Evolutionary conservation across 2,888 invertebrate species (phyloP), one percentile per base, ranked within the genome.

Genomic region (Phengaris alcon): DNA sequence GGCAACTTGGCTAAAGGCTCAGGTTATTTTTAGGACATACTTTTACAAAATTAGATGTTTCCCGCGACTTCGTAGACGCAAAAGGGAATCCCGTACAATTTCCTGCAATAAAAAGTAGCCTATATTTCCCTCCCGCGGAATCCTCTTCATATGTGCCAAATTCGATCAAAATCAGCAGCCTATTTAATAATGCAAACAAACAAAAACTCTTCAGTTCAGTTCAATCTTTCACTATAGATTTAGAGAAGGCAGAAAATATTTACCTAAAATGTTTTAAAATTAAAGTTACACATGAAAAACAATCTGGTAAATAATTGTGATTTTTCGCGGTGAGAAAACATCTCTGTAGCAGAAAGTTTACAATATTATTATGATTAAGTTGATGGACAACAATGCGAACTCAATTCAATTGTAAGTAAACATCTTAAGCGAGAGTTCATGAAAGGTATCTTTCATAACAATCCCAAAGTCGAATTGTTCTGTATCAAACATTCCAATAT

Each of bases 381-480:
- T 64, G 35, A 64, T 12, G 35, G 64, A 22, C 64, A 64, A 64
- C 64, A 64, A 64, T 64, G 10, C 12, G 64, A 64, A 64, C 35
- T 64, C 64, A 64, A 64, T 64, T 64, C 64, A 64, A 64, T 64
- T 12, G 35, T 44, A 44, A 44, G 35, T 64, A 64, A 64, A 64
- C 64, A 64, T 35, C 64, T 64, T 22, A 10, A n/a, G 22, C 22
- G 64, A 35, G 64, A 64, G 64, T 64, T 35, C 22, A 64, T 35
- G 35, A 44, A 22, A 64, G 64, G 35, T 64, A 64, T 64, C 59
- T 64, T 64, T 64, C 64, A 12, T 64, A 64, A 64, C 64, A 64
- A 64, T 9, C 6, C 22, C 35, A 44, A 64, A 70, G 10, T 35
- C 22, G 22, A 35, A 35, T 35, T 35, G 64, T 52, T 68, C 70